Conservation (phyloP, 2,113 vertebrate species). For the Halcyon senegalensis region DNA sequence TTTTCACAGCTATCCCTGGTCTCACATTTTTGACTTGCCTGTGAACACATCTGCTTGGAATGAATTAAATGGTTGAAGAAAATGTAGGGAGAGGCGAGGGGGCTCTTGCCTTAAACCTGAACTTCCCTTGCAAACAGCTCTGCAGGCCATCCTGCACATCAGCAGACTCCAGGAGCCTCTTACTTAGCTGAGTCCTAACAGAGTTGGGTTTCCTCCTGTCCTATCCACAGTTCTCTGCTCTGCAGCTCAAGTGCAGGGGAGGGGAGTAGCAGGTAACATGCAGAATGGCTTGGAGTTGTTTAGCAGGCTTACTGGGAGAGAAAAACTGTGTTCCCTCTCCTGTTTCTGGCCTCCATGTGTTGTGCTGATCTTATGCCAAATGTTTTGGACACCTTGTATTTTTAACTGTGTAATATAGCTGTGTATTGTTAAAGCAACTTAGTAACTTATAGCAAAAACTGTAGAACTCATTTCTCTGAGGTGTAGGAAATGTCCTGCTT, state of each 20-base stretch:
- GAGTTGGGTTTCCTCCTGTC: not conserved
- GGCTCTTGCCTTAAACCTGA: slow-evolving; percentile 58
- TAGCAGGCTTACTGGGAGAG: slow-evolving; percentile 34
- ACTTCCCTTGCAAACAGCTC: slow-evolving; percentile 26
- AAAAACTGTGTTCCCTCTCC: slow-evolving; percentile 70
- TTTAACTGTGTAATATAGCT: slow-evolving; percentile 79
- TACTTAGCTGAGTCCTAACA: not conserved
- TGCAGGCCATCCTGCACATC: not conserved
- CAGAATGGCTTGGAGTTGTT: slow-evolving; percentile 23
- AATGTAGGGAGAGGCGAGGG: not conserved
- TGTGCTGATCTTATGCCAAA: slow-evolving; percentile 77
- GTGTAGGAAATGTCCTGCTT: slow-evolving; percentile 66
- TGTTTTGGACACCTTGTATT: slow-evolving; percentile 76
- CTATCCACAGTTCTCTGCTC: not conserved
- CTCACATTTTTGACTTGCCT: not conserved
- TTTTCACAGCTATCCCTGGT: slow-evolving; percentile 24
- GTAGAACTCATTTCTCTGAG: slow-evolving; percentile 66
- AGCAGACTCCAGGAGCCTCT: not conserved
- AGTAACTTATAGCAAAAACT: slow-evolving; percentile 71
- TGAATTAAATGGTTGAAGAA: not conserved
- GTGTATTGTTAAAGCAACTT: slow-evolving; percentile 76
- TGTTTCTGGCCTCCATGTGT: slow-evolving; percentile 73
- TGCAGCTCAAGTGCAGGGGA: not conserved
- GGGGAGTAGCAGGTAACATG: not conserved
- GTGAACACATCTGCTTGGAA: not conserved